Evolutionary conservation across 2,113 vertebrate genomes (phyloP), one percentile per base, ranked within the genome.

Genomic region (Catagonus wagneri): DNA sequence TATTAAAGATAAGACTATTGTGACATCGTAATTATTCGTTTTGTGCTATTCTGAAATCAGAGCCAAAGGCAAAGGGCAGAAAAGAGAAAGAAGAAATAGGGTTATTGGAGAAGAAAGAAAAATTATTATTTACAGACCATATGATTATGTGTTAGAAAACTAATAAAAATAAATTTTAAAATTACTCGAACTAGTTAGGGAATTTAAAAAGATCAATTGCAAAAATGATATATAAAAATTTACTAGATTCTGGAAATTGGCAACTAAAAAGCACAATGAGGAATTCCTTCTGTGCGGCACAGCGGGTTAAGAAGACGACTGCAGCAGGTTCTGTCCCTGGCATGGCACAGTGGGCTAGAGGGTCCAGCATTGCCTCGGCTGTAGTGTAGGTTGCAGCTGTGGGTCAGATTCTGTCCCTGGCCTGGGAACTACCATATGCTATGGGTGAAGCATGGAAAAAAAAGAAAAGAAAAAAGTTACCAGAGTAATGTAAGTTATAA

Each of bases 121-220:
- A 84, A 83, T 29, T 25, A 25, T 75, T 19, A 25, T 78, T 95
- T 69, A 83, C 0, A 86, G 20, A 74, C 1, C 50, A 50, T 68
- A 50, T 74, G 0, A 39, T 34, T 92, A 11, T 39, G 54, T 44
- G 44, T 44, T 80, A 66, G 60, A 89, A 91, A 89, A 61, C 25
- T 10, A 22, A 54, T 7, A n/a, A 91, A 52, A 63, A 85, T 58
- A 89, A 58, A 72, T 7, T 36, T 10, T 61, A 83, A 91, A 36
- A 15, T 36, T 86, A 74, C 86, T 89, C 71, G 58, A 81, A 81
- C 68, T 96, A 88, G 69, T 93, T 88, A 83, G 52, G 76, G 88
- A 90, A 39, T 78, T 97, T 66, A 75, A 39, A 81, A 95, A 89
- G 32, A 54, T 44, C 80, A 83, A 10, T 63, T 87, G 65, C 1